These are phyloP conservation scores for Listrodromus nycthemerus DNA, from an alignment of 2,888 invertebrate genomes.

Conservation along the genomic window DNA sequence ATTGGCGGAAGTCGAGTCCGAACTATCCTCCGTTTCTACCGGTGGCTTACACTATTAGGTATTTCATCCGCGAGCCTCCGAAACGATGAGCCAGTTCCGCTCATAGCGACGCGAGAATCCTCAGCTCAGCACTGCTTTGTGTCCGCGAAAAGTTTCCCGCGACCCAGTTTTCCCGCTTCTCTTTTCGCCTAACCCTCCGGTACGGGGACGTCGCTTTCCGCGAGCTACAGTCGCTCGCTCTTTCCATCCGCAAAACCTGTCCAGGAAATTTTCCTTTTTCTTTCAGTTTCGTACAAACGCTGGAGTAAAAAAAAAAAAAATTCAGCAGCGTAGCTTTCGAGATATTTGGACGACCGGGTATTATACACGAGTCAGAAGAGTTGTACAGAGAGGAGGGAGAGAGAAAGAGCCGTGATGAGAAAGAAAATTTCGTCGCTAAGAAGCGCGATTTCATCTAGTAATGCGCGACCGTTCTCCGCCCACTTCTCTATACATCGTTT, in stretches of 20 bases:
- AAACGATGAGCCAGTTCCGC: slow-evolving; percentile 37
- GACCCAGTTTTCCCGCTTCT: slow-evolving; percentile 66
- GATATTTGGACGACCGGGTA: slow-evolving; percentile 52
- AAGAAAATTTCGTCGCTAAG: slow-evolving; percentile 68
- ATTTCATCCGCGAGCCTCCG: slow-evolving; percentile 53
- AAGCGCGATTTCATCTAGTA: slow-evolving; percentile 77
- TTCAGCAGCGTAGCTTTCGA: slow-evolving; percentile 28
- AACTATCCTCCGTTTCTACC: background rate
- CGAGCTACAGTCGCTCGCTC: slow-evolving; percentile 24
- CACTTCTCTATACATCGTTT: background rate
- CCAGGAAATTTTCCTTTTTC: slow-evolving; percentile 48
- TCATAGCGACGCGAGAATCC: slow-evolving; percentile 39
- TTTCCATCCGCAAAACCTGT: slow-evolving; percentile 17
- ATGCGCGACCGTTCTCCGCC: slow-evolving; percentile 71
- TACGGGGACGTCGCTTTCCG: slow-evolving; percentile 31
- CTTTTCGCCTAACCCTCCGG: slow-evolving; percentile 27
- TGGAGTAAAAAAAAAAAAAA: slow-evolving; percentile 31
- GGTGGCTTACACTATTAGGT: background rate
- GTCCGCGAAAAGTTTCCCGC: slow-evolving; percentile 63
- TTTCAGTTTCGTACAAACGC: slow-evolving; percentile 32
- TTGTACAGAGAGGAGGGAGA: background rate
- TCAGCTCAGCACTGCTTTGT: slow-evolving; percentile 52
- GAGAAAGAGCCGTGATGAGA: slow-evolving; percentile 19
- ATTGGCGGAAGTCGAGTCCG: slow-evolving; percentile 4
- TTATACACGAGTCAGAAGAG: slow-evolving; percentile 35